Base-by-base conservation (phyloP, 1,140 invertebrate species). In the Dermatophagoides farinae region DNA sequence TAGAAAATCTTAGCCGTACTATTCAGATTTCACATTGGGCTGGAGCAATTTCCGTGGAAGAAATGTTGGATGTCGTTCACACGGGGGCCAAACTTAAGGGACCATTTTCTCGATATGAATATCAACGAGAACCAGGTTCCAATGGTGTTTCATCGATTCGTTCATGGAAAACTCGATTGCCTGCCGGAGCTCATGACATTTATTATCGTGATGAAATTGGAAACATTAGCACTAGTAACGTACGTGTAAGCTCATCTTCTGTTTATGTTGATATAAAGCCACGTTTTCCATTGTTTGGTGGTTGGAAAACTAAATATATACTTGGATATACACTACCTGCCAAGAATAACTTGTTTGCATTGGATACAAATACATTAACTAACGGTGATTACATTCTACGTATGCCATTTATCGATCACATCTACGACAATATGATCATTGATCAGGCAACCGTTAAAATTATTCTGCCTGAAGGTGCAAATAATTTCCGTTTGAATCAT, bases 181-280 rank as follows among this genome's bases (percentile, higher is more conserved):
- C 93, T 12, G 85, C 88, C 16, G 81, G 88, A 0, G 85, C 88
- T 12, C 78, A 81, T 57, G 89, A 96, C 67, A 86, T 92, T 63
- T 92, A 92, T 70, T 95, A 93, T 69, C 77, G 91, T 31, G 96
- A 99, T 74, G 91, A 92, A 65, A 98, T 99, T 74, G 96, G 96
- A 25, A 99, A 99, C 71, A 98, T 99, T 69, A 97, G 92, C 1
- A 99, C 95, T 8, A 97, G 91, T 0, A 85, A 91, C 70, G 83
- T 97, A 71, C 78, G 82, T 65, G 69, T 85, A 14, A 78, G 84
- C 65, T 84, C 86, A 65, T 90, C 97, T 70, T 85, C 86, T 40
- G 88, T 97, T 18, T 92, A 98, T 70, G 72, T 98, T 1, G 93
- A 97, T 68, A 74, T 99, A 1, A 77, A 88, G 49, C 95, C 96